These are phyloP conservation scores for Casuarius casuarius DNA, from an alignment of 2,113 vertebrate genomes.

Conservation along the genomic window DNA sequence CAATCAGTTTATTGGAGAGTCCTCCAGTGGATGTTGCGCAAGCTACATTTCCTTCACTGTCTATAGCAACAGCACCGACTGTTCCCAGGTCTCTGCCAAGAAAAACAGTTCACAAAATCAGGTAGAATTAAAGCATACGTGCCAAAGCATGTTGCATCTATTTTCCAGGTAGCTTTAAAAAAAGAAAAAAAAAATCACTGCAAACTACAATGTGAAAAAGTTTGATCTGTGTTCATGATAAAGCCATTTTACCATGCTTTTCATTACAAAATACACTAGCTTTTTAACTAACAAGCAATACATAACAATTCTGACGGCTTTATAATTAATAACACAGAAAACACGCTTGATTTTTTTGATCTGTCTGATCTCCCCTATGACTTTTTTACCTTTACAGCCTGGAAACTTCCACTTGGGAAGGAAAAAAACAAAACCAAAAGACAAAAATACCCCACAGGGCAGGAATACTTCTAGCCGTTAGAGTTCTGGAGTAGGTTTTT, in stretches of 20 bases:
- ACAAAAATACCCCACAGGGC: background rate
- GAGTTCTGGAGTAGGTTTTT: background rate
- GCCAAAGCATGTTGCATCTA: slow-evolving; percentile 19
- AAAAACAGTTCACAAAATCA: slow-evolving; percentile 65
- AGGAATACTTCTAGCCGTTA: background rate
- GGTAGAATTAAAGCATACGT: slow-evolving; percentile 36
- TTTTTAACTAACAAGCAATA: background rate
- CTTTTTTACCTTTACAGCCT: background rate
- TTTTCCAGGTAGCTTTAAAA: slow-evolving; percentile 37
- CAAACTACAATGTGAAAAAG: background rate
- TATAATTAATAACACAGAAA: background rate
- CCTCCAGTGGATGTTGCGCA: slow-evolving; percentile 85
- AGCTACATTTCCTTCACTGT: slow-evolving; percentile 81
- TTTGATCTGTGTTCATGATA: background rate
- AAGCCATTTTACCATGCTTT: background rate
- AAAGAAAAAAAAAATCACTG: background rate
- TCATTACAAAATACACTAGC: background rate
- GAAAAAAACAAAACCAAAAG: background rate
- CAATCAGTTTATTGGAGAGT: slow-evolving; percentile 86
- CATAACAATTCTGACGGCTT: background rate
- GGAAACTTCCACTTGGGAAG: background rate
- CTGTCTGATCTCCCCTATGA: background rate
- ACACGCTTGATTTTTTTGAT: background rate
- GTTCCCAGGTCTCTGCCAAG: slow-evolving; percentile 85
- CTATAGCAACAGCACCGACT: slow-evolving; percentile 85